These are phyloP conservation scores for Austrofundulus limnaeus DNA, from an alignment of 2,113 vertebrate species.

Conservation along the genomic window DNA sequence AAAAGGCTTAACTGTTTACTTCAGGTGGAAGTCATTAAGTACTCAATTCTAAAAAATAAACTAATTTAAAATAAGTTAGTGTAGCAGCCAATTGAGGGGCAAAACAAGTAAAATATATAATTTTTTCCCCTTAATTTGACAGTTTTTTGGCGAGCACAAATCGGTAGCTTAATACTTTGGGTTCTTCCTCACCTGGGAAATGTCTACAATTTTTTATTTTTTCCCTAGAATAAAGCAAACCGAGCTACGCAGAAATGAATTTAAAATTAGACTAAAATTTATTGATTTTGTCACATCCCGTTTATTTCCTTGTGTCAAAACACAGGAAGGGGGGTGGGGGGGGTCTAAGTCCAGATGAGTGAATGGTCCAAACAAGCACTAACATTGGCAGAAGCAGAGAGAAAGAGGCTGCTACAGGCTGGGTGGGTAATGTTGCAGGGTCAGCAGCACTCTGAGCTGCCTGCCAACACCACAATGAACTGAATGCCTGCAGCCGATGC, in stretches of 20 bases:
- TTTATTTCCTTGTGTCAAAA: constrained; percentile 6
- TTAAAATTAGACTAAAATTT: constrained; percentile 12
- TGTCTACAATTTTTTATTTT: no score
- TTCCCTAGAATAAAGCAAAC: neutral
- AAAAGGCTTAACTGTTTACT: no score
- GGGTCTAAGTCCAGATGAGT: constrained; percentile 29
- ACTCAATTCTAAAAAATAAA: no score
- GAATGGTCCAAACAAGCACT: constrained; percentile 50
- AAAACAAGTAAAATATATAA: no score
- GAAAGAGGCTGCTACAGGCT: constrained; percentile 41
- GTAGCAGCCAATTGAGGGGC: no score
- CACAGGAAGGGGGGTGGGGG: neutral
- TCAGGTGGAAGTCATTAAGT: no score
- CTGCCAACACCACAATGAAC: constrained; percentile 65
- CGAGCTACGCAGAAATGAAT: neutral
- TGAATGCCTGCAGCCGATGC: constrained; percentile 55
- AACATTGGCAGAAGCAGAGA: constrained; percentile 38
- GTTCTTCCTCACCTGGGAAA: neutral
- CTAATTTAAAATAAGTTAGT: no score
- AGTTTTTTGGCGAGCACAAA: no score
- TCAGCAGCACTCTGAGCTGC: constrained; percentile 68
- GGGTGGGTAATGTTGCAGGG: constrained; percentile 64
- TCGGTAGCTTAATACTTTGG: no score
- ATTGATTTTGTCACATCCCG: neutral
- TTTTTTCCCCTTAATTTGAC: no score